A percentile compares a stretch with the other conserved stretches of the same genome.
phyloP scores from a whole-genome alignment of 2,113 vertebrate species.

The Oceanites oceanicus region DNA sequence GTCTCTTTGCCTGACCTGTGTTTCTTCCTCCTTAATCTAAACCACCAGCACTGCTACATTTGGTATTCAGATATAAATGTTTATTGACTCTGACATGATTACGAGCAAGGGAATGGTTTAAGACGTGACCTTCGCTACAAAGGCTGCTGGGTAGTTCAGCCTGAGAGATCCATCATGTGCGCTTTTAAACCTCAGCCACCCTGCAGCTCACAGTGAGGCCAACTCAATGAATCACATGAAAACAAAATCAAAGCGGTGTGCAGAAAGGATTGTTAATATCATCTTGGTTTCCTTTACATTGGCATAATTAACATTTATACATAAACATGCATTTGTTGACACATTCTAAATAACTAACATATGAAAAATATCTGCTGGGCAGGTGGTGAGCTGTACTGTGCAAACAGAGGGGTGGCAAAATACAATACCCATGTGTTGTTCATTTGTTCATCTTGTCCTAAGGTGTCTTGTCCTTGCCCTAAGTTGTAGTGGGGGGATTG shows the following conservation, averaged over 20 bases:
- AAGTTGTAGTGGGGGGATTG: background rate
- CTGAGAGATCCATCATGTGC: constrained; percentile 9
- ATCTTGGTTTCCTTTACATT: background rate
- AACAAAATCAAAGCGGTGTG: background rate
- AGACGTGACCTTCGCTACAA: background rate
- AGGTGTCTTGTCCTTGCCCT: background rate
- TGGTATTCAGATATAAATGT: constrained; percentile 24
- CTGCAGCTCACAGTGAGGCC: background rate
- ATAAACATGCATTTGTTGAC: background rate
- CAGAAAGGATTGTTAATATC: background rate
- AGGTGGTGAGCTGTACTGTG: background rate
- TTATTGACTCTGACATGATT: constrained; percentile 58
- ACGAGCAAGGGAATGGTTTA: background rate
- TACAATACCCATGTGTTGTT: background rate
- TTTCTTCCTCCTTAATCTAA: constrained; percentile 41
- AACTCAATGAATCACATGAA: constrained; percentile 4
- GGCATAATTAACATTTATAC: background rate
- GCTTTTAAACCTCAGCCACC: background rate
- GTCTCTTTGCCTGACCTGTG: background rate
- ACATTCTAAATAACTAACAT: background rate
- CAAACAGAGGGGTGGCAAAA: background rate
- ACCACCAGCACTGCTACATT: constrained; percentile 13
- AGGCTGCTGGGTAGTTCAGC: constrained; percentile 22
- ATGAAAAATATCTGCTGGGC: background rate
- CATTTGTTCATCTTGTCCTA: background rate